Base-by-base conservation (phyloP, 2,797 vertebrate species). In the Acanthurus tractus region DNA sequence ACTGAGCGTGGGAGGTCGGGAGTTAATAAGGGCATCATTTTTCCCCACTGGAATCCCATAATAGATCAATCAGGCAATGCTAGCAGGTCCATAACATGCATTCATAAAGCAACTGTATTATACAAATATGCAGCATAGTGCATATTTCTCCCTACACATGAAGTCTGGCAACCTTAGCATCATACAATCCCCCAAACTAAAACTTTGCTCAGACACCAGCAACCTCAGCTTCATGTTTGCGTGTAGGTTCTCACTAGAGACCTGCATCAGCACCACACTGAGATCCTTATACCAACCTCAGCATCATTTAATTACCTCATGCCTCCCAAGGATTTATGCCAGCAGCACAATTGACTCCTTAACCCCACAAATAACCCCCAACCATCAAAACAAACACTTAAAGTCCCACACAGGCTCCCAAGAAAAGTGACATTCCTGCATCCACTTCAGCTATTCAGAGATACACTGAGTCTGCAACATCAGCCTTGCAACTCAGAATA, bases 241-340 rank as follows among this genome's bases (percentile, higher is more conserved):
- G 15, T 58, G 17, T 13, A 48, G 23, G 20, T 34, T 48, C 48
- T 63, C 49, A 67, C 10, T 61, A 25, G n/a, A 22, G 55, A 70
- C 2, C 49, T 61, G 65, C 40, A 66, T 75, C 73, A 70, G 40
- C 46, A 55, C 61, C 66, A 61, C 50, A 52, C 57, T 14, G 0
- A 0, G 3, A 59, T 71, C 63, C 36, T 61, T 55, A 29, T 45
- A 20, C 20, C 62, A n/a, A 23, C 50, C 55, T 70, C 18, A 49
- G 69, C 57, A 63, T 74, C 63, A 15, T 29, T 49, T 65, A 38
- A 66, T 76, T 52, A 34, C 36, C 23, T 57, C 48, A 36, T 4
- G 54, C 18, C 42, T 66, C 52, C 34, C 53, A 25, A 54, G 22
- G 69, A 58, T 38, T 11, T 2, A 29, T 4, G 1, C 22, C 14